Percentiles rank a stretch among this genome's conserved stretches.
phyloP scores from a whole-genome alignment of 2,888 invertebrate genomes.

The Girardia tigrina region DNA sequence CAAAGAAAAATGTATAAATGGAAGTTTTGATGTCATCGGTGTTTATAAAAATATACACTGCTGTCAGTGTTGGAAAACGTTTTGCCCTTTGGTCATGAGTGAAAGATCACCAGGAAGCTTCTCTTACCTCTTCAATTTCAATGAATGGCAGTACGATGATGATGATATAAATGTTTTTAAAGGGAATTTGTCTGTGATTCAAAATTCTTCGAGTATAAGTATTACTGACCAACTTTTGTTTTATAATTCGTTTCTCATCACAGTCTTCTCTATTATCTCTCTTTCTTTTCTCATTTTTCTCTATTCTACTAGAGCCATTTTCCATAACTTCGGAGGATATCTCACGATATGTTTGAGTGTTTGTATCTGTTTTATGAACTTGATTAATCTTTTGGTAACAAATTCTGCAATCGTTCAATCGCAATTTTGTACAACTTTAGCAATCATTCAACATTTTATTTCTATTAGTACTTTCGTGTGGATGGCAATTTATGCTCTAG shows the following conservation, averaged over 20 bases:
- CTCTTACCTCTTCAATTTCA: neutral
- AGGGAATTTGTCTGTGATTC: neutral
- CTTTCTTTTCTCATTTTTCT: neutral
- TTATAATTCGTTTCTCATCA: neutral
- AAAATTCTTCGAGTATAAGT: neutral
- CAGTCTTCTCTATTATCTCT: neutral
- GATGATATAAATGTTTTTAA: neutral
- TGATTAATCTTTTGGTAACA: neutral
- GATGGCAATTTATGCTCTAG: neutral
- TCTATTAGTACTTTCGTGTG: neutral
- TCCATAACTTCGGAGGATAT: neutral
- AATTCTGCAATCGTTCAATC: neutral
- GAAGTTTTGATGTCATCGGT: neutral
- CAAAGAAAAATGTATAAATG: neutral
- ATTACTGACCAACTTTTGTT: neutral
- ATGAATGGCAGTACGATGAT: neutral
- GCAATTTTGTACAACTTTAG: neutral
- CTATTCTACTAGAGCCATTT: neutral
- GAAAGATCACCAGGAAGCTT: neutral
- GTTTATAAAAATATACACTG: neutral
- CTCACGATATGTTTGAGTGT: neutral
- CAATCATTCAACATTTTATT: neutral
- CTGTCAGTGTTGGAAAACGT: neutral
- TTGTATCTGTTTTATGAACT: neutral
- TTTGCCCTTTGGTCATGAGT: neutral